Conservation (phyloP, 2,888 invertebrate genomes). For the Argyresthia albistria region DNA sequence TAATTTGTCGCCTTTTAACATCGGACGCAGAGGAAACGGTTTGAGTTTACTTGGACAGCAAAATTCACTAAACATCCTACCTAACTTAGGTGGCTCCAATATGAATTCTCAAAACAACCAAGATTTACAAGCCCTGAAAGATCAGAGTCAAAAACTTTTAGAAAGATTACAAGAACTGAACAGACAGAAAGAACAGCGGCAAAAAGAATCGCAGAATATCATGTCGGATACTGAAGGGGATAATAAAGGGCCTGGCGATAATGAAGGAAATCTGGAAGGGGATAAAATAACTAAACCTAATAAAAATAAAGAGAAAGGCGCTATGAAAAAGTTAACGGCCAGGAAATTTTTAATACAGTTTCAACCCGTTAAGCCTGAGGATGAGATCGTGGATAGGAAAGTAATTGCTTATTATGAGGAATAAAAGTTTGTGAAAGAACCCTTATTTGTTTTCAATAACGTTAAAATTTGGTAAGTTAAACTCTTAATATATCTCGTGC, state of each 20-base stretch:
- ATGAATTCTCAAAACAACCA: background rate
- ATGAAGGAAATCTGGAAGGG: background rate
- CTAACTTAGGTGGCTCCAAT: background rate
- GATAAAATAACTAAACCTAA: background rate
- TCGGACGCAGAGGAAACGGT: no score
- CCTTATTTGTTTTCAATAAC: no score
- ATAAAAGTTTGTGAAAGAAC: no score
- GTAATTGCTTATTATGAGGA: slow-evolving; percentile 22
- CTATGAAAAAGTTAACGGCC: slow-evolving; percentile 11
- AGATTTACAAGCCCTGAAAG: background rate
- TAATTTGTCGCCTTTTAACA: no score
- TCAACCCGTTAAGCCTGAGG: slow-evolving; percentile 25
- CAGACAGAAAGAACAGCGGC: slow-evolving; percentile 18
- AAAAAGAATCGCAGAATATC: slow-evolving; percentile 3
- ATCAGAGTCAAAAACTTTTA: slow-evolving; percentile 14
- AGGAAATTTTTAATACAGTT: slow-evolving; percentile 25
- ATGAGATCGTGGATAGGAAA: slow-evolving; percentile 14
- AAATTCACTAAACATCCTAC: background rate
- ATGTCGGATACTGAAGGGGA: no score
- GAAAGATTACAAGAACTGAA: slow-evolving; percentile 22
- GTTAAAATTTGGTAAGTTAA: no score
- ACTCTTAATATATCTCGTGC: no score
- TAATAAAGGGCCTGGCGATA: no score
- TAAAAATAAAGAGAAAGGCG: slow-evolving; percentile 3
- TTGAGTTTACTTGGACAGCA: no score